Evolutionary conservation across 2,888 invertebrate species (phyloP), one percentile per base, ranked within the genome.

Genomic region (Enchytraeus crypticus): DNA sequence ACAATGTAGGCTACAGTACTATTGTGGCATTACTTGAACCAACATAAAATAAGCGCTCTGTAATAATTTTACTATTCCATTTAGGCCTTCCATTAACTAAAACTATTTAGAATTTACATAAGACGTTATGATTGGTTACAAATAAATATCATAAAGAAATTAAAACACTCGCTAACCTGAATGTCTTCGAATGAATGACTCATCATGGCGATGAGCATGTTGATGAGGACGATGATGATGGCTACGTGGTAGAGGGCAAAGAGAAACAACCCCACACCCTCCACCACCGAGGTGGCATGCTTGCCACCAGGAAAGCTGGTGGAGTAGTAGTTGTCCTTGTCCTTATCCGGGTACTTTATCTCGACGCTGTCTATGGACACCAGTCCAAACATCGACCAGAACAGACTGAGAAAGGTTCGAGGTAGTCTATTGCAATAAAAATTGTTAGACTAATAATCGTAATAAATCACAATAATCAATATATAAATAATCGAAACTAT

Each of bases 191-290:
- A 87, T 0, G 87, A 87, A 68, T 87, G 86, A 1, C 87, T 85
- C 87, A 88, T 87, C 77, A 81, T 79, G n/a, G 88, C 88, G 71
- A 88, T 87, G 30, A 81, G 72, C 88, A 88, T 88, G 76, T 88
- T 88, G 66, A 88, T 78, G 43, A 88, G 84, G 65, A 88, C 84
- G 67, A 88, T 84, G 60, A 87, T 86, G 59, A 85, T 84, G 70
- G 87, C 82, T 38, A 88, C 84, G 78, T 87, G 86, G 74, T 86
- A 88, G 63, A 76, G 81, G 70, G 77, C 72, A 71, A 79, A 79
- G 56, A 80, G 83, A 64, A 85, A 82, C 72, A 86, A 86, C 43
- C 88, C 88, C 54, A 88, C 83, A 2, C 84, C 74, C 66, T 78
- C 78, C 21, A 78, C 77, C 21, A 69, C 57, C 2, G 68, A 66